phyloP scores from a whole-genome alignment of 2,113 vertebrate genomes.

The Pyxicephalus adspersus region DNA sequence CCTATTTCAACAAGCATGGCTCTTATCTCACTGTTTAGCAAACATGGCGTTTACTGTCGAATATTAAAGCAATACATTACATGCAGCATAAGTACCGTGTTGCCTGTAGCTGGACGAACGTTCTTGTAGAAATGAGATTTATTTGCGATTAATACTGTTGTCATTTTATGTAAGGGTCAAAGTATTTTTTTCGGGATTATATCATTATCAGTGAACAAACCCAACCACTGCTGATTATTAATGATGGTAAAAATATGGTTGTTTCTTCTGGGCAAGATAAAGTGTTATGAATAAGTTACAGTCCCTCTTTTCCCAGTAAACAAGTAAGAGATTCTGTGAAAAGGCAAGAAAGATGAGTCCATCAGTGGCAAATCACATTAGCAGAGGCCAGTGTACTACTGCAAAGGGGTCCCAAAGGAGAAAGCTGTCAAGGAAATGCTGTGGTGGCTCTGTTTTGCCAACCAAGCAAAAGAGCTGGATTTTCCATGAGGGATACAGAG shows the following conservation, averaged over 20 bases:
- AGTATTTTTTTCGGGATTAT: neutral
- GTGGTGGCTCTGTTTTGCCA: too few relatives aligned
- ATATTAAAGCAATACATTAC: slow-evolving; percentile 45
- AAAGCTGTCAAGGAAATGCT: too few relatives aligned
- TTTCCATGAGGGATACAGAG: too few relatives aligned
- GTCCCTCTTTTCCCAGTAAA: neutral
- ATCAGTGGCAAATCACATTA: too few relatives aligned
- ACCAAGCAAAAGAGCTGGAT: too few relatives aligned
- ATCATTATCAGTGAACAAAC: neutral
- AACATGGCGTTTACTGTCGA: slow-evolving; percentile 19
- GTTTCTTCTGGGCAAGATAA: neutral
- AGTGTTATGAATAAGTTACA: neutral
- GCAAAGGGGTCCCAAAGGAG: too few relatives aligned
- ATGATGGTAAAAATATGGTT: neutral
- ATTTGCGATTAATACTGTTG: neutral
- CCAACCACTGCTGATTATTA: neutral
- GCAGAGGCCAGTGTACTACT: too few relatives aligned
- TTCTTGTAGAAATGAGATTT: slow-evolving; percentile 7
- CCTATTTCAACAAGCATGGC: neutral
- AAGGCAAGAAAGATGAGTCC: too few relatives aligned
- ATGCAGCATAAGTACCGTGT: neutral
- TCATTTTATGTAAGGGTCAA: neutral
- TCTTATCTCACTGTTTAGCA: slow-evolving; percentile 24
- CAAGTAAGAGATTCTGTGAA: neutral
- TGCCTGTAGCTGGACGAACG: neutral